phyloP scores from a whole-genome alignment of 2,113 vertebrate genomes.

The Acanthochromis polyacanthus region DNA sequence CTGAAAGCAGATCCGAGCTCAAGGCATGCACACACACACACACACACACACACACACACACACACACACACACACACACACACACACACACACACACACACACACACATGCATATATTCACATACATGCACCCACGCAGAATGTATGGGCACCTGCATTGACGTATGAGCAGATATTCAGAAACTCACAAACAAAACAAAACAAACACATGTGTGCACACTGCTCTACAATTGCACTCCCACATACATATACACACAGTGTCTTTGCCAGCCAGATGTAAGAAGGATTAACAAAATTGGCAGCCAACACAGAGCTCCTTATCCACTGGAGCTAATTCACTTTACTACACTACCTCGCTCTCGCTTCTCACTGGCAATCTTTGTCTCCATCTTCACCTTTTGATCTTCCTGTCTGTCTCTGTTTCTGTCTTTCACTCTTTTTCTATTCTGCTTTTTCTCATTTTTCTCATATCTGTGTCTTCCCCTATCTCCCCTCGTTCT shows the following conservation, averaged over 20 bases:
- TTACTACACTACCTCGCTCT: slow-evolving; percentile 54
- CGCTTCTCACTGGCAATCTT: slow-evolving; percentile 60
- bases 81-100: slow-evolving; percentile 14
- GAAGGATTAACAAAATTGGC: slow-evolving; percentile 75
- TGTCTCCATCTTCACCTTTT: slow-evolving; percentile 60
- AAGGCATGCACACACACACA: slow-evolving; percentile 23
- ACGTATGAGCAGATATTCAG: slow-evolving; percentile 36
- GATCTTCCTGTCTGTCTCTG: slow-evolving; percentile 33
- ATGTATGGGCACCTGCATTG: slow-evolving; percentile 22
- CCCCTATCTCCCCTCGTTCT: background rate
- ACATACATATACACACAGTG: slow-evolving; percentile 37
- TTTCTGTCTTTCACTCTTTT: slow-evolving; percentile 16
- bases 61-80: slow-evolving; percentile 3
- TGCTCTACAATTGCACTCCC: slow-evolving; percentile 52
- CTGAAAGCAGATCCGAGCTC: slow-evolving; percentile 49
- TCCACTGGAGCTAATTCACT: slow-evolving; percentile 78
- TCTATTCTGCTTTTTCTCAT: background rate
- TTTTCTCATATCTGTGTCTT: slow-evolving; percentile 20
- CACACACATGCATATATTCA: slow-evolving; percentile 6
- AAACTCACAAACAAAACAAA: slow-evolving; percentile 31
- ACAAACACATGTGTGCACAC: background rate
- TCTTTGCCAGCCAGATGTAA: slow-evolving; percentile 69
- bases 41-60: slow-evolving; percentile 16
- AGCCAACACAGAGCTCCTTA: slow-evolving; percentile 70
- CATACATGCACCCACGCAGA: slow-evolving; percentile 14